Conservation (phyloP, 2,888 invertebrate genomes). For the Pharmacophagus antenor region DNA sequence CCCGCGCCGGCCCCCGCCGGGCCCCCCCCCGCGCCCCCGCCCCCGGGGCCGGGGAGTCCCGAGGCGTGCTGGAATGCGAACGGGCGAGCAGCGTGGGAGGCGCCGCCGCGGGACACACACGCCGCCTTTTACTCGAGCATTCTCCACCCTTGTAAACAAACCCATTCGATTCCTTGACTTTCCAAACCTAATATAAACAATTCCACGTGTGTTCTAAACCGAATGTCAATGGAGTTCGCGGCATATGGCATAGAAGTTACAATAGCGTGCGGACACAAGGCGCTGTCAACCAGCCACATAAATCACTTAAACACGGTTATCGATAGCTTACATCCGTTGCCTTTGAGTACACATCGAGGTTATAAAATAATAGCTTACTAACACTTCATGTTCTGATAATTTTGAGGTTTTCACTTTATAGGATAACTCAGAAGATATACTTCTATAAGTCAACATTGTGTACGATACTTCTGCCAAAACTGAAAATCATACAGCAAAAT, state of each 20-base stretch:
- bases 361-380: constrained; percentile 8
- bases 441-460: not conserved
- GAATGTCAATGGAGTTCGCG: constrained; percentile 25
- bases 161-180: constrained; percentile 62
- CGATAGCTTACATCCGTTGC: constrained; percentile 20
- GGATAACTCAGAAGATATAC: not conserved
- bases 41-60: constrained; percentile 53
- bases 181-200: constrained; percentile 35
- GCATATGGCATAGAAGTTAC: not conserved
- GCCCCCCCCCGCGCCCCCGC: constrained; percentile 47
- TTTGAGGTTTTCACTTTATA: constrained; percentile 1
- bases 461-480: not conserved
- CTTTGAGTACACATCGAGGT: constrained; percentile 5
- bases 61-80: constrained; percentile 80
- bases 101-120: constrained; percentile 66
- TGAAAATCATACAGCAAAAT: not conserved
- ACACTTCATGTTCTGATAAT: constrained; percentile 7
- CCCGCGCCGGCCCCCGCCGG: constrained; percentile 48
- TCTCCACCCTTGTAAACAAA: constrained; percentile 70
- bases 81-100: constrained; percentile 79
- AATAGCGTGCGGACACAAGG: not conserved
- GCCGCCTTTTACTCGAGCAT: constrained; percentile 47
- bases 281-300: not conserved
- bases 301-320: constrained; percentile 11
- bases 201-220: constrained; percentile 28